Evolutionary conservation across 2,797 vertebrate species (phyloP).

Genomic region (Uromys caudimaculatus): DNA sequence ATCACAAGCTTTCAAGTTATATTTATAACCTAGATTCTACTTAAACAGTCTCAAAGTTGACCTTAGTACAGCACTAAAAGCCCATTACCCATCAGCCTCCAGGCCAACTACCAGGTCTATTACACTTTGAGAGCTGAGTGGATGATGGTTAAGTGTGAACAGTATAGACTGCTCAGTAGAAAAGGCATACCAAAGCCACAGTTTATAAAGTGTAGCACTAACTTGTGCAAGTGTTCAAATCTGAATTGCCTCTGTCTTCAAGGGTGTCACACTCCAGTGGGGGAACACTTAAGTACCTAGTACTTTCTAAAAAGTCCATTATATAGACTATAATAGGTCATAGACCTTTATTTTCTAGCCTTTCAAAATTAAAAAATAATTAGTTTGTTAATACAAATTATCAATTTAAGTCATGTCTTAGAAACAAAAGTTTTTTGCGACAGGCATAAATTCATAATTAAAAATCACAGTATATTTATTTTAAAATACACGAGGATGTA

Average conservation of each 20-base stretch:
- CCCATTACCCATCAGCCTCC: background rate
- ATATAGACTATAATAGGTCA: background rate
- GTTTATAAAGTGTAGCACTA: background rate
- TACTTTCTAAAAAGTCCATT: background rate
- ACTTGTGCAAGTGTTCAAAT: background rate
- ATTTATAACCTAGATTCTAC: background rate
- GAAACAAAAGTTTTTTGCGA: conserved; percentile 30
- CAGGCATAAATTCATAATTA: background rate
- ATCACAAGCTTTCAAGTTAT: background rate
- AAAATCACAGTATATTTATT: background rate
- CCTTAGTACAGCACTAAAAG: background rate
- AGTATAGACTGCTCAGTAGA: background rate
- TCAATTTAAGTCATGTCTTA: background rate
- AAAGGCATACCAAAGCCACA: background rate
- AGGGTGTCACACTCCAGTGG: background rate
- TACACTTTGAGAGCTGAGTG: background rate
- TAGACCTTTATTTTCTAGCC: background rate
- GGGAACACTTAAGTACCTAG: background rate
- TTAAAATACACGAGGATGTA: conserved; percentile 3
- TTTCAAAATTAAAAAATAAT: background rate
- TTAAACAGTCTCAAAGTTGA: background rate
- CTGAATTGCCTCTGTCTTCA: background rate
- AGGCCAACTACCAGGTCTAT: background rate
- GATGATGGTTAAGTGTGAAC: background rate
- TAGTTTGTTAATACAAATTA: background rate